These are phyloP conservation scores for Alectoris magna DNA, from an alignment of 2,797 vertebrate genomes.

Conservation along the genomic window DNA sequence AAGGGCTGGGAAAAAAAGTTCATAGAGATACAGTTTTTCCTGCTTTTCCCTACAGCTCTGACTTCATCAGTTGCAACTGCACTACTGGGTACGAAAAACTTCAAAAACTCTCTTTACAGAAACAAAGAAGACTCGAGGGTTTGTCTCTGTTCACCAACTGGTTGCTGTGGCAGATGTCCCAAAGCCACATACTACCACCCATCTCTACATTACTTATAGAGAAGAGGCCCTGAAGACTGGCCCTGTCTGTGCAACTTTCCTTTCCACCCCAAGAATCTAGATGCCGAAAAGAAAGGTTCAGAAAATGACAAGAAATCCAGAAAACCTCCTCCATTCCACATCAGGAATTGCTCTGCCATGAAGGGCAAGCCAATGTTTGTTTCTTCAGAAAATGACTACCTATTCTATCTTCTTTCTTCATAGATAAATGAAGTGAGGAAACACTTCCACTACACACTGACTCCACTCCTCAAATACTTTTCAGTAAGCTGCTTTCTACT, in stretches of 20 bases:
- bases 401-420: background rate
- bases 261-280: background rate
- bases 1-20: background rate
- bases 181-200: rapidly evolving
- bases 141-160: background rate
- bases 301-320: background rate
- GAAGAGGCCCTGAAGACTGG: rapidly evolving
- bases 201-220: background rate
- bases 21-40: background rate
- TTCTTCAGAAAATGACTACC: background rate
- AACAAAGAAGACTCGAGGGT: background rate
- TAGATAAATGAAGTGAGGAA: background rate
- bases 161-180: background rate
- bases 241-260: background rate
- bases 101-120: background rate
- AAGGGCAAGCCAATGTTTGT: background rate
- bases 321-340: background rate
- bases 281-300: background rate
- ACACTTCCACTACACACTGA: background rate
- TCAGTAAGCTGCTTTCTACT: background rate
- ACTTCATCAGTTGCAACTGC: background rate
- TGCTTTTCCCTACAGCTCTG: background rate
- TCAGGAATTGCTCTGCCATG: background rate
- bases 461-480: background rate
- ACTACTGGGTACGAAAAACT: background rate